phyloP scores from a whole-genome alignment of 2,113 vertebrate species.

The Sander lucioperca region DNA sequence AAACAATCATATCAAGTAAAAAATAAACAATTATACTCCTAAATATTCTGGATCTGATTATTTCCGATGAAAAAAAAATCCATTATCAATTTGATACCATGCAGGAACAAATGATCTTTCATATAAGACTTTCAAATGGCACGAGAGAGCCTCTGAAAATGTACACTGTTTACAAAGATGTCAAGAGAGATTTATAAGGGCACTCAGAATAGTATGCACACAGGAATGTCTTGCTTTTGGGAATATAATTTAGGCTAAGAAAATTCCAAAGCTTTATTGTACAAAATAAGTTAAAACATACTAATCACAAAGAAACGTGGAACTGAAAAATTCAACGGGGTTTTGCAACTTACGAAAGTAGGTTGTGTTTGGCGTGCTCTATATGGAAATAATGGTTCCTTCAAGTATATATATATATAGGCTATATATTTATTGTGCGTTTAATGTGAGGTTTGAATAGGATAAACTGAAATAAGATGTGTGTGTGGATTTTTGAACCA shows the following conservation, averaged over 20 bases:
- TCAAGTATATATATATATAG: constrained; percentile 68
- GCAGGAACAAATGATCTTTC: constrained; percentile 76
- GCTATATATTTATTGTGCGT: constrained; percentile 62
- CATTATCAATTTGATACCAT: constrained; percentile 70
- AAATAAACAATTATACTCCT: constrained; percentile 61
- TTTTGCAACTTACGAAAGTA: constrained; percentile 41
- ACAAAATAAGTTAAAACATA: constrained; percentile 83
- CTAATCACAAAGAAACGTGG: constrained; percentile 47
- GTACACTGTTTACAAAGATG: constrained; percentile 85
- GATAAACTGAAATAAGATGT: constrained; percentile 19
- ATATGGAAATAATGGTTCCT: constrained; percentile 69
- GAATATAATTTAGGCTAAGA: constrained; percentile 63
- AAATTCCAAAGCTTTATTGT: constrained; percentile 69
- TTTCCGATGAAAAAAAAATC: constrained; percentile 64
- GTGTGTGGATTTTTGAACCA: constrained; percentile 38
- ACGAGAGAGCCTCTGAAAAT: constrained; percentile 80
- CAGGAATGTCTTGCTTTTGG: constrained; percentile 74
- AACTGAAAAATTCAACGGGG: constrained; percentile 36
- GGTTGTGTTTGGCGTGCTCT: constrained; percentile 61
- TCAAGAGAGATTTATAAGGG: constrained; percentile 84
- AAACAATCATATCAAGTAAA: constrained; percentile 50
- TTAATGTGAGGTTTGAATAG: constrained; percentile 54
- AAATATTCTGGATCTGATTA: constrained; percentile 68
- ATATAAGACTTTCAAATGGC: constrained; percentile 73
- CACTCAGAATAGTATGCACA: constrained; percentile 76